These are phyloP conservation scores for Cnemophilus loriae DNA, from an alignment of 2,113 vertebrate species.

Conservation along the genomic window DNA sequence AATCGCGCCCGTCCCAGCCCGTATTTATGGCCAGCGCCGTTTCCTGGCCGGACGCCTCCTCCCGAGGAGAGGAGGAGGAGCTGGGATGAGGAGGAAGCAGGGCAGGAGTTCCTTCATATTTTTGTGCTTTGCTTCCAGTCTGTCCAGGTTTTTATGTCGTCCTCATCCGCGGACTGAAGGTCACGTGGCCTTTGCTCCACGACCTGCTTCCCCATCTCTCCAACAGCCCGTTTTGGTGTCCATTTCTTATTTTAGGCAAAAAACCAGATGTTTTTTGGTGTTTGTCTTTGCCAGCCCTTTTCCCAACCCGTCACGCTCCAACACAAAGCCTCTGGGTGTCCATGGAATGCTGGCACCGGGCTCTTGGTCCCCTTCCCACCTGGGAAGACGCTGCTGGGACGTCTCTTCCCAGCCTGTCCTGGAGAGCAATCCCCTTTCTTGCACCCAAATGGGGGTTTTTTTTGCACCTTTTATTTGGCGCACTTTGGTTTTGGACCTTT, in stretches of 20 bases:
- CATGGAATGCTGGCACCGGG: neutral
- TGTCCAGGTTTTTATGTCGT: rapidly evolving
- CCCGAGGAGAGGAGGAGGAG: neutral
- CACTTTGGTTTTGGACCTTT: neutral
- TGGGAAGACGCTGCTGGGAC: rapidly evolving
- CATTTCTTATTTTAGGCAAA: neutral
- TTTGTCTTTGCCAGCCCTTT: neutral
- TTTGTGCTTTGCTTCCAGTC: neutral
- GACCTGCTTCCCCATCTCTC: neutral
- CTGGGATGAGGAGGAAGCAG: neutral
- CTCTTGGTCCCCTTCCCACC: neutral
- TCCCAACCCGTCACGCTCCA: rapidly evolving
- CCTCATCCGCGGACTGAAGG: rapidly evolving
- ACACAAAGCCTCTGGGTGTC: rapidly evolving
- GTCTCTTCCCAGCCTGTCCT: rapidly evolving
- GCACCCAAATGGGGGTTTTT: neutral
- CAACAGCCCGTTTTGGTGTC: rapidly evolving
- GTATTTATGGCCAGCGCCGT: slow-evolving; percentile 69
- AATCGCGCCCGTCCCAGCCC: slow-evolving; percentile 70
- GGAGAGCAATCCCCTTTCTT: neutral
- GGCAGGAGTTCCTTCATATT: neutral
- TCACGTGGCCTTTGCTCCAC: neutral
- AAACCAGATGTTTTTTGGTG: neutral
- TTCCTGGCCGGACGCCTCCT: slow-evolving; percentile 64
- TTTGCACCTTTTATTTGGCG: neutral